These are phyloP conservation scores for Listronotus oregonensis DNA, from an alignment of 1,140 invertebrate genomes.

Conservation along the genomic window DNA sequence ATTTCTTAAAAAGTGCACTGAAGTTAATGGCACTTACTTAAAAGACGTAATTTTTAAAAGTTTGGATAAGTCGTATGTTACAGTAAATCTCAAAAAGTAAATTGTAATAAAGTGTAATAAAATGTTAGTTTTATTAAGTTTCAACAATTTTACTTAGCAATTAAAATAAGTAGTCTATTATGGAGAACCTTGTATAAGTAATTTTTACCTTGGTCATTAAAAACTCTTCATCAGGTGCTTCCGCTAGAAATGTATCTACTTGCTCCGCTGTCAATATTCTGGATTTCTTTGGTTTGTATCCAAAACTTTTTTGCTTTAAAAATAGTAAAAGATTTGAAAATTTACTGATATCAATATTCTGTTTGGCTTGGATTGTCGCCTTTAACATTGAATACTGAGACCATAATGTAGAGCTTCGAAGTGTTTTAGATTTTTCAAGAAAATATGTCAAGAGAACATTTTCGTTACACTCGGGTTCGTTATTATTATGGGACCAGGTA, in stretches of 20 bases:
- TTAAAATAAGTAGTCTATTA: too few species aligned
- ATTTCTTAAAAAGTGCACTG: too few species aligned
- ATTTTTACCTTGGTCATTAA: constrained; percentile 14
- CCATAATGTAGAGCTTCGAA: constrained; percentile 6
- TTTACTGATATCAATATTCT: constrained; percentile 10
- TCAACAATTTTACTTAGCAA: too few species aligned
- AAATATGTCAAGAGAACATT: background rate
- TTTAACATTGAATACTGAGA: constrained; percentile 9
- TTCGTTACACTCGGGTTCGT: background rate
- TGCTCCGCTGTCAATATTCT: constrained; percentile 6
- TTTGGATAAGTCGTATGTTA: too few species aligned
- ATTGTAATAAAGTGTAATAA: too few species aligned
- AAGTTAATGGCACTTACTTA: too few species aligned
- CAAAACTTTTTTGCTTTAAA: constrained; percentile 3
- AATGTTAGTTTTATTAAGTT: too few species aligned
- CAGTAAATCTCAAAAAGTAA: too few species aligned
- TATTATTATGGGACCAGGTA: too few species aligned
- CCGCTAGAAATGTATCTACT: constrained; percentile 13
- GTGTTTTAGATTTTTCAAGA: constrained; percentile 5
- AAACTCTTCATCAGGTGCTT: constrained; percentile 20
- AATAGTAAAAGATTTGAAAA: constrained; percentile 1
- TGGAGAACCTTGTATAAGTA: too few species aligned
- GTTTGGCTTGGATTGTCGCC: background rate
- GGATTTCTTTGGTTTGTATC: constrained; percentile 21
- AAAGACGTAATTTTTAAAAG: too few species aligned